A percentile compares a stretch with the other conserved stretches of the same genome.
Evolutionary conservation across 1,140 invertebrate genomes (phyloP).

Genomic region (Drosophila quadrilineata): DNA sequence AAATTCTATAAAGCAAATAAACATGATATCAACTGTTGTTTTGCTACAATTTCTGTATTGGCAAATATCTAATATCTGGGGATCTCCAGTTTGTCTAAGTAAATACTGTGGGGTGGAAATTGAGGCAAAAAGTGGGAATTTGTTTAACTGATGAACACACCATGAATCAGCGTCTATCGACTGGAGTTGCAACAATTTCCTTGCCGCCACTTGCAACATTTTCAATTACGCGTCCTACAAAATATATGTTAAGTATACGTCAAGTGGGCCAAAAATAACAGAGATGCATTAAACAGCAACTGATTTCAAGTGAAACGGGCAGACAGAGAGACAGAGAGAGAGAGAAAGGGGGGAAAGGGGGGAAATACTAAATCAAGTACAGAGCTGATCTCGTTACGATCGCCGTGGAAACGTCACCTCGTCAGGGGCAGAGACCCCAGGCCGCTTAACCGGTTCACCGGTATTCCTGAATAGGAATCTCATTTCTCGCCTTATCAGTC

Average conservation of each 20-base stretch:
- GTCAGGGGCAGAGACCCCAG: no score
- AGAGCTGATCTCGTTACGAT: not conserved
- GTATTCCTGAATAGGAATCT: no score
- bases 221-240: not conserved
- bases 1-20: no score
- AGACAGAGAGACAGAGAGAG: not conserved
- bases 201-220: not conserved
- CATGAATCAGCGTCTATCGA: conserved; percentile 2
- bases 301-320: not conserved
- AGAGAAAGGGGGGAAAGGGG: not conserved
- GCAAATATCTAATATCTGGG: no score
- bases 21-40: no score
- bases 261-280: conserved; percentile 1
- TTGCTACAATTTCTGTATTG: no score
- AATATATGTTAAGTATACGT: conserved; percentile 28
- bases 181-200: not conserved
- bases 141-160: conserved; percentile 17
- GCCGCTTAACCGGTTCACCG: conserved; percentile 1
- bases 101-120: no score
- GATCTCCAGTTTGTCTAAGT: conserved; percentile 4
- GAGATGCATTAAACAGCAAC: not conserved
- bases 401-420: no score
- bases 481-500: conserved; percentile 32
- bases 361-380: not conserved
- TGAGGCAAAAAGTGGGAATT: no score